Conservation (phyloP, 1,140 invertebrate genomes). For the Aphelenchoides fujianensis region DNA sequence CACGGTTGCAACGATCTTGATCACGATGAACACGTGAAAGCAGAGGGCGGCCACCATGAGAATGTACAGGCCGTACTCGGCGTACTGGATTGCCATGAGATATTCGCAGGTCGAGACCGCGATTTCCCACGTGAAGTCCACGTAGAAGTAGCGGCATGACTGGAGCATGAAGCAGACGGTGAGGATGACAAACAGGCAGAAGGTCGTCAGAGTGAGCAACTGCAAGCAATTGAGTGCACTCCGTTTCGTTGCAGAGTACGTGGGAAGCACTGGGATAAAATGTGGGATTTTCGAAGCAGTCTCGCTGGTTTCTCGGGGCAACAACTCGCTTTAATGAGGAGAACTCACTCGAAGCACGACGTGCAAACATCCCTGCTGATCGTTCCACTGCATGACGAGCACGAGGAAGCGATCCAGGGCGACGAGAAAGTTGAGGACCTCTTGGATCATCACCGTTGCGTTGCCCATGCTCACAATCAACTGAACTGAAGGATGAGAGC, state of each 20-base stretch:
- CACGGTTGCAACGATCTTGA: neutral
- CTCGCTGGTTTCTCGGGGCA: too few relatives aligned
- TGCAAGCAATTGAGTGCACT: neutral
- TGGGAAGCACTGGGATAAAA: too few relatives aligned
- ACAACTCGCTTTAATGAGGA: too few relatives aligned
- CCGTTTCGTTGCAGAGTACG: too few relatives aligned
- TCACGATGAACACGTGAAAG: slow-evolving; percentile 5
- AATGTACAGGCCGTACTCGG: neutral
- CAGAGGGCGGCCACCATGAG: neutral
- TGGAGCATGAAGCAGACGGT: neutral
- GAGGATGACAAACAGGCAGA: neutral
- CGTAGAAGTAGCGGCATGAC: neutral
- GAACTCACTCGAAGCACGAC: neutral
- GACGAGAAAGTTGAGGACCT: neutral
- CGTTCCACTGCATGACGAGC: neutral
- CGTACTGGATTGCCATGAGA: neutral
- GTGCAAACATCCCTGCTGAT: slow-evolving; percentile 2
- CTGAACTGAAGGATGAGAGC: neutral
- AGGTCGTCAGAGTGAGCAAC: neutral
- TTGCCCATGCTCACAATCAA: neutral
- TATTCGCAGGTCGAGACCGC: neutral
- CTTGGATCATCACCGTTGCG: slow-evolving; percentile 6
- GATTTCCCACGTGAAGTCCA: slow-evolving; percentile 7
- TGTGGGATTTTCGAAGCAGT: too few relatives aligned
- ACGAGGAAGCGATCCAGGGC: slow-evolving; percentile 2